Evolutionary conservation across 2,888 invertebrate genomes (phyloP), one percentile per base, ranked within the genome.

Genomic region (Petrolisthes cinctipes): DNA sequence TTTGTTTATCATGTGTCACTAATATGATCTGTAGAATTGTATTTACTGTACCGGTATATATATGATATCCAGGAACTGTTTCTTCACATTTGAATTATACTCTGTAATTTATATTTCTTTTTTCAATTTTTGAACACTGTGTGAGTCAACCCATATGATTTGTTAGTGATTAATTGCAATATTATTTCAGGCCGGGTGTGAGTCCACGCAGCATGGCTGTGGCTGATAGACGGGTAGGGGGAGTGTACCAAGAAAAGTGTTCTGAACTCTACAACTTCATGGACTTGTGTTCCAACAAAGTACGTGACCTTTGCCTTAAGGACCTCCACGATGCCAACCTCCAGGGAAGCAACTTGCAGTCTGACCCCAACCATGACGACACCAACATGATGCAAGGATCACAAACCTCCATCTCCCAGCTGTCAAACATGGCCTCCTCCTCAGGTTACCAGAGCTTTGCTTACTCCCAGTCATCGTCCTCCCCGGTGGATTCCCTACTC

Each of bases 361-460:
- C 53, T 11, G 80, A 51, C 54, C 51, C 80, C n/a, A 20, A 6
- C 17, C 71, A 37, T 9, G 61, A 82, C 14, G 89, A 89, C n/a
- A 86, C 82, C 71, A 89, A 89, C 76, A 89, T 86, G 37, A 89
- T 86, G 37, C 86, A 86, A 57, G 89, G 86, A 83, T 96, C 96
- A 71, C 96, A 96, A 92, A 95, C 96, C 83, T 96, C 96, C 2
- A 96, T 96, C 91, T 96, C 96, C 89, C 97, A 97, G 91, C 92
- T 96, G 81, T 95, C 95, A 51, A 95, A 95, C 90, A 95, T 95
- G 14, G 96, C 96, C 66, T 96, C 96, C 91, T 96, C 96, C 91
- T 97, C 97, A 0, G 97, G 97, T 5, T 97, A 97, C 93, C 97
- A 97, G 93, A 97, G 97, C 92, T 96, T 97, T 92, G 96, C 96